Conservation (phyloP, 2,797 vertebrate species). For the Alosa sapidissima region DNA sequence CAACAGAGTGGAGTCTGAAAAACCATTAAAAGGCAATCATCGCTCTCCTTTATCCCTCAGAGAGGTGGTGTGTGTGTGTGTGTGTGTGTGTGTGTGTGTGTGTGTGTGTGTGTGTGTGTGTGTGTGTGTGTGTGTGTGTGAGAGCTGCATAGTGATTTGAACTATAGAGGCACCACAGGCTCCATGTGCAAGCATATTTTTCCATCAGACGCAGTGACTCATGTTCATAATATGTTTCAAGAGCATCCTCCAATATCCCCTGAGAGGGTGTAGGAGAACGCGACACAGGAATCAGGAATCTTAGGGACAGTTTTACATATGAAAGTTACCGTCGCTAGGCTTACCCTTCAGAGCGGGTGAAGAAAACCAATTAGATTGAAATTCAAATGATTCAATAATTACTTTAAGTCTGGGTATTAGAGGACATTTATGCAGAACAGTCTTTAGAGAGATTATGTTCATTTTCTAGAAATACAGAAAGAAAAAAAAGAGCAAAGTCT, state of each 20-base stretch:
- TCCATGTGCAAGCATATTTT: conserved; percentile 14
- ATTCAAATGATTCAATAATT: conserved; percentile 44
- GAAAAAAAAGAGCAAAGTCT: conserved; percentile 13
- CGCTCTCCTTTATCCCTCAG: conserved; percentile 21
- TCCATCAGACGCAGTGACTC: background rate
- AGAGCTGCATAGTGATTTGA: conserved; percentile 38
- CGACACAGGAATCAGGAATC: background rate
- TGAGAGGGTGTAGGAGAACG: background rate
- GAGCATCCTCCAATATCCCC: background rate
- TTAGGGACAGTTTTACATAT: background rate
- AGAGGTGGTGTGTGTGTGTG: conserved; percentile 12
- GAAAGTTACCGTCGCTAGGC: background rate
- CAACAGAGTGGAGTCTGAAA: conserved; percentile 13
- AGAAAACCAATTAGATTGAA: conserved; percentile 42
- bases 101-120: conserved; percentile 32
- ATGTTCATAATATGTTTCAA: conserved; percentile 1
- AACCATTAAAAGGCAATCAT: conserved; percentile 25
- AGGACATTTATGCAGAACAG: conserved; percentile 36
- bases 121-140: conserved; percentile 18
- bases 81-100: conserved; percentile 23
- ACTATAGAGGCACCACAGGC: background rate
- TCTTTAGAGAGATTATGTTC: conserved; percentile 36
- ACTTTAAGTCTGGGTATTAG: conserved; percentile 38
- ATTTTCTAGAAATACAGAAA: conserved; percentile 29
- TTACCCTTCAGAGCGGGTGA: background rate